Percentiles rank a stretch among this genome's conserved stretches.
These are phyloP conservation scores for Agelas oroides DNA, from an alignment of 37 sponge, comb jelly and placozoan species.

Conservation along the genomic window DNA sequence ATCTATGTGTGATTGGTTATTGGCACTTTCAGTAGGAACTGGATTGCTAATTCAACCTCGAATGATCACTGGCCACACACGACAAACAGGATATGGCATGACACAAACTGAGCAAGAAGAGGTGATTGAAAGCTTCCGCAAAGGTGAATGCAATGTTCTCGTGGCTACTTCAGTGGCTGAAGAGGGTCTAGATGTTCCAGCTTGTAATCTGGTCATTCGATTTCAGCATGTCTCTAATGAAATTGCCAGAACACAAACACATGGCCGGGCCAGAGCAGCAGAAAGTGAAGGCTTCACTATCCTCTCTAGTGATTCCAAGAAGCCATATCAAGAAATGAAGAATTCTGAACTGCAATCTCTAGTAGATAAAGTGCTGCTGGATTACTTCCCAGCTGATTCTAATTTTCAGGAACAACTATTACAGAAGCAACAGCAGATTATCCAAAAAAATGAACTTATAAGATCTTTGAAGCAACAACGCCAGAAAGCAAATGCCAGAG, in stretches of 20 bases:
- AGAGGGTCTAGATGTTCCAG: conserved; percentile 94
- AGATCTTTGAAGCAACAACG: background rate
- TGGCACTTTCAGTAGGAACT: background rate
- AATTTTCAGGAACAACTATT: background rate
- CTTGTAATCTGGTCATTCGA: conserved; percentile 89
- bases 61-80: conserved; percentile 53
- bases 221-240: conserved; percentile 77
- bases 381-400: conserved; percentile 13
- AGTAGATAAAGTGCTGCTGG: conserved; percentile 5
- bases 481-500: background rate
- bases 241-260: conserved; percentile 74
- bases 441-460: background rate
- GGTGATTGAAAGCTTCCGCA: conserved; percentile 78
- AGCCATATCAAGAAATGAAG: conserved; percentile 19
- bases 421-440: conserved; percentile 1
- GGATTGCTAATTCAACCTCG: conserved; percentile 13
- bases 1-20: conserved; percentile 48
- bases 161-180: conserved; percentile 91
- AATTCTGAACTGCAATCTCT: conserved; percentile 27
- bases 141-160: conserved; percentile 78
- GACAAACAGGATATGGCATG: conserved; percentile 59
- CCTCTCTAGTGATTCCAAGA: conserved; percentile 25
- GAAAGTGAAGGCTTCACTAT: conserved; percentile 44
- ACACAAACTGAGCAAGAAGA: conserved; percentile 64
- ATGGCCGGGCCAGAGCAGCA: conserved; percentile 79